phyloP scores from a whole-genome alignment of 64 coral and sea anemone genomes.

The Montipora foliosa region DNA sequence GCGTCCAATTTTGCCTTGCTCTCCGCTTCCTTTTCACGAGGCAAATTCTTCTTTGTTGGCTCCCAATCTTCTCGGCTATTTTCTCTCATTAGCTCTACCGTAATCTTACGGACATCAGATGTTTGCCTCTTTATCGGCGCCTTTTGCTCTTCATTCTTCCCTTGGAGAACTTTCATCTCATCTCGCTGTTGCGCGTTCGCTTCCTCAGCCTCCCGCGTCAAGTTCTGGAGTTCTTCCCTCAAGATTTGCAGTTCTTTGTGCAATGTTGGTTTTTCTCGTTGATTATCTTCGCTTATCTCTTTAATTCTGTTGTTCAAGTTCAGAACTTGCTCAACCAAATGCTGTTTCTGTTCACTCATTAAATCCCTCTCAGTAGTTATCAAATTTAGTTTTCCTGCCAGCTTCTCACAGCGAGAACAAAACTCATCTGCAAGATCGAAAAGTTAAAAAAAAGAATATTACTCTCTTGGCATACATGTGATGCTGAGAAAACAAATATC shows the following conservation, averaged over 20 bases:
- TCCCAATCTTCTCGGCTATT: too few species aligned
- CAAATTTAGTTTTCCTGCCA: slow-evolving; percentile 6
- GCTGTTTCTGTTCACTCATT: background rate
- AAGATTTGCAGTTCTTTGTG: slow-evolving; percentile 17
- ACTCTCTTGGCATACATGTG: too few species aligned
- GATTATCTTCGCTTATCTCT: slow-evolving; percentile 12
- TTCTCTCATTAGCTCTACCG: too few species aligned
- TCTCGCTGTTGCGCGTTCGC: slow-evolving; percentile 12
- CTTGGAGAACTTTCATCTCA: slow-evolving; percentile 25
- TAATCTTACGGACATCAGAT: too few species aligned
- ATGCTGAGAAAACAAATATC: too few species aligned
- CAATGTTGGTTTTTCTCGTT: slow-evolving; percentile 13
- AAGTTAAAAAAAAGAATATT: too few species aligned
- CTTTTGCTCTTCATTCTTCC: slow-evolving; percentile 10
- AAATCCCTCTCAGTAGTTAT: background rate
- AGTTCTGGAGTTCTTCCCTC: slow-evolving; percentile 26
- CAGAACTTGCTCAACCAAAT: background rate
- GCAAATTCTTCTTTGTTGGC: too few species aligned
- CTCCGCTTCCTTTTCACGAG: too few species aligned
- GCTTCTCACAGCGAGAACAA: background rate
- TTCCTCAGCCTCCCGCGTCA: background rate
- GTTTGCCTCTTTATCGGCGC: slow-evolving; percentile 10
- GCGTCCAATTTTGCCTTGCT: too few species aligned
- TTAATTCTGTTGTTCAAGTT: background rate
- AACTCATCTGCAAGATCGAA: too few species aligned